A percentile compares a stretch with the other conserved stretches of the same genome.
These are phyloP conservation scores for Saxidomus purpurata DNA, from an alignment of 1,140 invertebrate genomes.

Conservation along the genomic window DNA sequence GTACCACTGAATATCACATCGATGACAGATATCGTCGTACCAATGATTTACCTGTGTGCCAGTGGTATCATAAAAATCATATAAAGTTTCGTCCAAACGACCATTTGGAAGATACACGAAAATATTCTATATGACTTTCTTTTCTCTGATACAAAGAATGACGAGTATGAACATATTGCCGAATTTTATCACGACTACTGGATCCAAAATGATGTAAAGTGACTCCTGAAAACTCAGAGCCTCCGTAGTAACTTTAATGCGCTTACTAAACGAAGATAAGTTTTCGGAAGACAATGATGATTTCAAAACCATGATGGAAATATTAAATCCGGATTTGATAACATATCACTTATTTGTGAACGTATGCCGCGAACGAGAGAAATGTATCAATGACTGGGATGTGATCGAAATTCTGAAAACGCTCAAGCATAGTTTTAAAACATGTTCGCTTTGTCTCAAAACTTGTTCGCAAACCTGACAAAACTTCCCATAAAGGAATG, in stretches of 20 bases:
- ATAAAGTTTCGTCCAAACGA: not conserved
- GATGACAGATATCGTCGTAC: not conserved
- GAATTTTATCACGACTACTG: not conserved
- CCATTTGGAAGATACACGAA: not conserved
- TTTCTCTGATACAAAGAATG: not conserved
- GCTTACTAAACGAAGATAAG: not conserved
- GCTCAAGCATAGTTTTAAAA: not conserved
- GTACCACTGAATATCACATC: not conserved
- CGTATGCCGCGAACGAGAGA: slow-evolving; percentile 4
- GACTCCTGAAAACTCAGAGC: slow-evolving; percentile 18
- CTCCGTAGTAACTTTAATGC: not conserved
- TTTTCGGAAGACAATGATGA: not conserved
- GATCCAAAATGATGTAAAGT: not conserved
- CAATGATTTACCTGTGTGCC: not conserved
- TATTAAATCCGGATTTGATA: slow-evolving; percentile 9
- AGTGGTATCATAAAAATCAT: not conserved
- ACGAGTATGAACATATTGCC: not conserved
- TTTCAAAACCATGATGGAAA: not conserved
- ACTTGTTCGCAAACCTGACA: not conserved
- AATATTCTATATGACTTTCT: not conserved
- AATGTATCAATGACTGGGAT: slow-evolving; percentile 18
- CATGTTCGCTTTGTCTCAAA: not conserved
- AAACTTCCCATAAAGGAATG: not conserved
- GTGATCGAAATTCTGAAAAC: slow-evolving; percentile 13
- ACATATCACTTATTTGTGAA: slow-evolving; percentile 18